Conservation (phyloP, 2,113 vertebrate genomes). For the Lophius piscatorius region DNA sequence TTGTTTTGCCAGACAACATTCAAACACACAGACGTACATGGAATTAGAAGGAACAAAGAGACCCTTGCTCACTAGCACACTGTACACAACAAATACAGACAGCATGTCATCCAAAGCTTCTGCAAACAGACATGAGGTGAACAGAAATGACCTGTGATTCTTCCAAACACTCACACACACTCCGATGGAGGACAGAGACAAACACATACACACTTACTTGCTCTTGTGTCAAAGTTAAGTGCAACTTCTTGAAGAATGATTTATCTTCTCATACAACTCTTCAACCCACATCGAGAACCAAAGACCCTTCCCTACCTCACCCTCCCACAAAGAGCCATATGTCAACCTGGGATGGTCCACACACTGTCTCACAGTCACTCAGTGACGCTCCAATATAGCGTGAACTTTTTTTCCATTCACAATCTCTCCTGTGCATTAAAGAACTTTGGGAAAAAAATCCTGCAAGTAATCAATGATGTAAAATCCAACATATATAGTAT, state of each 20-base stretch:
- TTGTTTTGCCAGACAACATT: slow-evolving; percentile 63
- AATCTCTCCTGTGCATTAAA: slow-evolving; percentile 8
- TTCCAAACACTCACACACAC: slow-evolving; percentile 26
- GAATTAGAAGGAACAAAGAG: slow-evolving; percentile 45
- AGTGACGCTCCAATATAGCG: not conserved
- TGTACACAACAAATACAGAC: too few relatives aligned
- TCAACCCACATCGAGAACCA: slow-evolving; percentile 20
- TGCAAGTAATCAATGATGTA: too few relatives aligned
- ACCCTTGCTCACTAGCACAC: slow-evolving; percentile 6
- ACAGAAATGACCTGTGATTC: too few relatives aligned
- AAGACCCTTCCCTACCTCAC: slow-evolving; percentile 6
- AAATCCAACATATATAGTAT: too few relatives aligned
- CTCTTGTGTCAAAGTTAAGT: slow-evolving; percentile 72
- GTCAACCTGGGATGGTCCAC: slow-evolving; percentile 52
- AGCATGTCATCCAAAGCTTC: too few relatives aligned
- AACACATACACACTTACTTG: slow-evolving; percentile 30
- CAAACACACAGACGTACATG: slow-evolving; percentile 29
- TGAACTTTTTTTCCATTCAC: slow-evolving; percentile 5
- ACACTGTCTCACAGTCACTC: not conserved
- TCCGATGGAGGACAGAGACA: slow-evolving; percentile 14
- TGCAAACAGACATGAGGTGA: too few relatives aligned
- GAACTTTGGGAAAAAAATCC: too few relatives aligned
- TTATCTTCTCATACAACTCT: slow-evolving; percentile 24
- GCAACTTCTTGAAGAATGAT: slow-evolving; percentile 73
- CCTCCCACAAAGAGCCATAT: slow-evolving; percentile 47